Evolutionary conservation across 2,888 invertebrate genomes (phyloP), one percentile per base, ranked within the genome.

Genomic region (Scelioninae gen. 1): DNA sequence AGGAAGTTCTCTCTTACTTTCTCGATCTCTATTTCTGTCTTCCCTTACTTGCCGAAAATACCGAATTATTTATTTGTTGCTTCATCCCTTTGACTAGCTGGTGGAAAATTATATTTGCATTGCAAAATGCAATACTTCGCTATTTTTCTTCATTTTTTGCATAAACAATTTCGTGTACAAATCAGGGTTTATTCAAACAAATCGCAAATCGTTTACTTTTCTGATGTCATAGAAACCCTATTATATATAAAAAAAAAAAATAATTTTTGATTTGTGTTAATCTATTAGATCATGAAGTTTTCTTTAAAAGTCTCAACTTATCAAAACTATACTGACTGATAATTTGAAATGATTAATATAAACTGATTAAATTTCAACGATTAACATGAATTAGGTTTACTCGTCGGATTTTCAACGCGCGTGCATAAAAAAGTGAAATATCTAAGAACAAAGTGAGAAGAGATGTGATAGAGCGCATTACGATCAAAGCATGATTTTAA

Each of bases 401-500:
- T 16, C 56, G 56, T 56, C 6, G 29, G 47, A 49, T 69, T 56
- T 49, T 16, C 49, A 29, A 34, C 7, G 7, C 49, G 23, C 10
- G 10, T 69, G n/a, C 7, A 60, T 53, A 58, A 74, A 81, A 75
- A 71, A 29, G 58, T 38, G 47, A 77, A 82, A 65, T 76, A 49
- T 81, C 78, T 78, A 72, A 83, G 83, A 71, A 82, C 31, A 71
- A 80, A 84, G 86, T 80, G 76, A 87, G 85, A 85, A 85, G 87
- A 78, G 85, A 86, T 78, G 84, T 85, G 80, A 88, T 87, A 86
- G 86, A 79, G 86, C 85, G 85, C 86, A 87, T 87, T 88, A 88
- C 89, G 92, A 92, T 92, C 91, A 91, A 91, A 92, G 92, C 90
- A 88, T 91, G 90, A 91, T 91, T 92, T 92, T 92, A 92, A 92